Evolutionary conservation across 2,888 invertebrate species (phyloP).

Genomic region (Danaus chrysippus): DNA sequence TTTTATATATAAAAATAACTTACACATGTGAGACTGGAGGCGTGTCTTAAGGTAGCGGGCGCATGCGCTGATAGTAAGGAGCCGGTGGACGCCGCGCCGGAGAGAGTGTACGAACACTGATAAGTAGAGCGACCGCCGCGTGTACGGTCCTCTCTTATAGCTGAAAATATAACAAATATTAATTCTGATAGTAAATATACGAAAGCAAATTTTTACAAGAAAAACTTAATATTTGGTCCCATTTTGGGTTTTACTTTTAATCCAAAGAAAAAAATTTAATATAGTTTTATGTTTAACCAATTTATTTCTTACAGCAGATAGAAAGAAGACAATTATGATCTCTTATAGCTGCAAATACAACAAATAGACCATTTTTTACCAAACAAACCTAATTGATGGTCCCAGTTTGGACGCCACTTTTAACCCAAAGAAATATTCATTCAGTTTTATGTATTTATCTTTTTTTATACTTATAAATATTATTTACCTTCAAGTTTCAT

Average conservation of each 20-base stretch:
- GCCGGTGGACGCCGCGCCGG: constrained; percentile 81
- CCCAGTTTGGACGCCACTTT: constrained; percentile 3
- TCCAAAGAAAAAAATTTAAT: no score
- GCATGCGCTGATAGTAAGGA: constrained; percentile 68
- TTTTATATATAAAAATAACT: constrained; percentile 33
- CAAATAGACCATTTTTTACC: no score
- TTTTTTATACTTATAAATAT: background rate
- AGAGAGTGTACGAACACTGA: constrained; percentile 94
- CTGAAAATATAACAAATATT: constrained; percentile 59
- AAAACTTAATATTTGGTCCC: background rate
- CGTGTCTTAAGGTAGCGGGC: constrained; percentile 66
- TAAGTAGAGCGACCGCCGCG: constrained; percentile 97
- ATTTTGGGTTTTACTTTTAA: background rate
- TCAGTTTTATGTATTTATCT: no score
- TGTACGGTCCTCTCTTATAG: constrained; percentile 96
- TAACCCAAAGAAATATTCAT: background rate
- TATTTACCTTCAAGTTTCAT: constrained; percentile 94
- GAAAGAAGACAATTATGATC: no score
- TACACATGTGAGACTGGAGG: constrained; percentile 72
- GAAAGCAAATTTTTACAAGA: background rate
- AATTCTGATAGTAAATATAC: background rate
- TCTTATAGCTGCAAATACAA: no score
- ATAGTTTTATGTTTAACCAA: no score
- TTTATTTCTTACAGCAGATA: no score
- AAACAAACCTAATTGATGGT: background rate